Conservation (phyloP, 1,140 invertebrate species). For the Plutomurus gul region DNA sequence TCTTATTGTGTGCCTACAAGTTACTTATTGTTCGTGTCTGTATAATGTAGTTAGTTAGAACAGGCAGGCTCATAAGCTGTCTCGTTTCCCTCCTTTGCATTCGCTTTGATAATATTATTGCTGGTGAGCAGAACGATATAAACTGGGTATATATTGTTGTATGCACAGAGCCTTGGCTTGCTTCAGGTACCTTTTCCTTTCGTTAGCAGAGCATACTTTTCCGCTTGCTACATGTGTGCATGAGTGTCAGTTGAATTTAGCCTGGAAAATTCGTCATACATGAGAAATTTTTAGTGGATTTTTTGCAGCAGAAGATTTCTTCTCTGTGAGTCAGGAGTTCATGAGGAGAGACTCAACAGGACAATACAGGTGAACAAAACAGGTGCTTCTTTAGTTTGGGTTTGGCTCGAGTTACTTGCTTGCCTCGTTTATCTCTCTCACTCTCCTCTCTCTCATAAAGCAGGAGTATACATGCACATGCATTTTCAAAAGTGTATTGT, state of each 20-base stretch:
- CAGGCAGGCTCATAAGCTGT: not conserved
- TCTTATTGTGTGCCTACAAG: not conserved
- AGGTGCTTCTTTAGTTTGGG: conserved; percentile 15
- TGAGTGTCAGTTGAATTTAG: not conserved
- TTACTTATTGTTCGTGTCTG: no score
- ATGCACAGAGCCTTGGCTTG: no score
- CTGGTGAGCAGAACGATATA: no score
- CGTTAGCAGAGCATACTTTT: no score
- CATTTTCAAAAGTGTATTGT: no score
- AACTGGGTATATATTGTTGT: no score
- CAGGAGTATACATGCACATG: no score
- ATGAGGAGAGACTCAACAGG: not conserved
- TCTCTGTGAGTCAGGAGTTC: not conserved
- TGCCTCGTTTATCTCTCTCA: not conserved
- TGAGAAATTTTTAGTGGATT: conserved; percentile 1
- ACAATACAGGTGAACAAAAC: conserved; percentile 20
- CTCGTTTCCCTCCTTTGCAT: no score
- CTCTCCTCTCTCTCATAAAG: no score
- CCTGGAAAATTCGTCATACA: conserved; percentile 13
- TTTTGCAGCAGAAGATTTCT: not conserved
- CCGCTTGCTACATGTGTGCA: not conserved
- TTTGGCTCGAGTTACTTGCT: conserved; percentile 1
- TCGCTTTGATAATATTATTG: no score
- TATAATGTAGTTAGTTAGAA: not conserved
- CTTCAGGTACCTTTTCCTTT: no score